These are phyloP conservation scores for Paramormyrops hopkinsi DNA, from an alignment of 2,797 vertebrate species.

Conservation along the genomic window DNA sequence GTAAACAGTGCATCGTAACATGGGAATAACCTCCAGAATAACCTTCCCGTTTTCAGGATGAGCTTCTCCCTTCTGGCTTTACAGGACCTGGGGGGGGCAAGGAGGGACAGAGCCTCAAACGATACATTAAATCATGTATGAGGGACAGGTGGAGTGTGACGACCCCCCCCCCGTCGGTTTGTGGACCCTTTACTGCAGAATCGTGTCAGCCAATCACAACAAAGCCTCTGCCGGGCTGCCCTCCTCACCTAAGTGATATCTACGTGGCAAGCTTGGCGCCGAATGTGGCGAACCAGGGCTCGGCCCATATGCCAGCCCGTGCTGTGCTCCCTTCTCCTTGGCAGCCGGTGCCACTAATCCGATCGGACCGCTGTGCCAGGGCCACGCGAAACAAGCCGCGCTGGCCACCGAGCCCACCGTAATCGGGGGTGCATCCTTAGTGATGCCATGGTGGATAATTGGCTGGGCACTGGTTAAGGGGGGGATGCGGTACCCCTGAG, in stretches of 20 bases:
- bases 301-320: constrained; percentile 42
- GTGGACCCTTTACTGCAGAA: background rate
- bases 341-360: constrained; percentile 44
- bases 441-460: constrained; percentile 41
- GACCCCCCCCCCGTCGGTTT: background rate
- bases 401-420: constrained; percentile 41
- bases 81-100: background rate
- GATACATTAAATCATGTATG: background rate
- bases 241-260: constrained; percentile 30
- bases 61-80: background rate
- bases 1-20: background rate
- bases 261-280: constrained; percentile 39
- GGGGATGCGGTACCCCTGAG: background rate
- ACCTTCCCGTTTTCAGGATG: background rate
- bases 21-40: background rate
- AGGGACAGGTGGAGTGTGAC: background rate
- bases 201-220: background rate
- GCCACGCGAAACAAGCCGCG: constrained; percentile 45
- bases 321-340: constrained; percentile 32
- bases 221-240: background rate
- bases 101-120: background rate
- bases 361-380: constrained; percentile 46
- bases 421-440: constrained; percentile 45
- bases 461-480: background rate
- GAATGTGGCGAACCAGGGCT: constrained; percentile 46